A percentile compares a stretch with the other conserved stretches of the same genome.
These are phyloP conservation scores for Drosophila rubida DNA, from an alignment of 2,888 invertebrate genomes.

Conservation along the genomic window DNA sequence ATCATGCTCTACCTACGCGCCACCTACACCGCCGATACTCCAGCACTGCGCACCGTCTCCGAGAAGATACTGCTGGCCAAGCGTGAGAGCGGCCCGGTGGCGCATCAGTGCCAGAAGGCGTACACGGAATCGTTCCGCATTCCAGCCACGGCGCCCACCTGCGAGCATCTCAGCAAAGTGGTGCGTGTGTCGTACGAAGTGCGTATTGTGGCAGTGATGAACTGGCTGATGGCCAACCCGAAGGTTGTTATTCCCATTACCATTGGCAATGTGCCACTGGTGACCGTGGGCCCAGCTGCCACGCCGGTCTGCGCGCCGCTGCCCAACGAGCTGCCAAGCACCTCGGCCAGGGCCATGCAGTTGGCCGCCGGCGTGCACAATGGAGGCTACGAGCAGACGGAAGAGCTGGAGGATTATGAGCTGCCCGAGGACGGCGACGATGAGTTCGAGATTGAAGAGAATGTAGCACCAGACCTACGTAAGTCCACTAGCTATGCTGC, in stretches of 20 bases:
- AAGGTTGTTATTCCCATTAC: conserved; percentile 81
- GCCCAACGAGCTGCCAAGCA: conserved; percentile 71
- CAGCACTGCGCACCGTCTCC: conserved; percentile 67
- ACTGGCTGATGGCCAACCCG: conserved; percentile 79
- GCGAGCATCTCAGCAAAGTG: conserved; percentile 82
- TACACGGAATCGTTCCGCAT: conserved; percentile 79
- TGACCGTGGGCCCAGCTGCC: conserved; percentile 30
- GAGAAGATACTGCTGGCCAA: conserved; percentile 81
- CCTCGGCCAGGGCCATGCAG: conserved; percentile 73
- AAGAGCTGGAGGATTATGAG: conserved; percentile 62
- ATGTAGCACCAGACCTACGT: conserved; percentile 69
- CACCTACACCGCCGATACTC: conserved; percentile 79
- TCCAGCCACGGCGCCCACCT: conserved; percentile 83
- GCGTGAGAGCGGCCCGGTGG: conserved; percentile 73
- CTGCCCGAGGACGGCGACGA: conserved; percentile 68
- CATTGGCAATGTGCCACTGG: conserved; percentile 83
- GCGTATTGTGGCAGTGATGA: conserved; percentile 79
- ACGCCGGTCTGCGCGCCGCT: conserved; percentile 32
- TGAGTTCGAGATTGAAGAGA: conserved; percentile 60
- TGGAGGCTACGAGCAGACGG: conserved; percentile 48
- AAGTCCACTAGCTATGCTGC: conserved; percentile 19
- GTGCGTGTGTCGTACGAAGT: conserved; percentile 83
- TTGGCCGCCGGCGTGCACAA: conserved; percentile 45
- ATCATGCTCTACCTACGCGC: conserved; percentile 85
- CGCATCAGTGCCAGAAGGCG: conserved; percentile 56